These are phyloP conservation scores for Trichomalopsis sarcophagae DNA, from an alignment of 1,140 invertebrate genomes.

Conservation along the genomic window DNA sequence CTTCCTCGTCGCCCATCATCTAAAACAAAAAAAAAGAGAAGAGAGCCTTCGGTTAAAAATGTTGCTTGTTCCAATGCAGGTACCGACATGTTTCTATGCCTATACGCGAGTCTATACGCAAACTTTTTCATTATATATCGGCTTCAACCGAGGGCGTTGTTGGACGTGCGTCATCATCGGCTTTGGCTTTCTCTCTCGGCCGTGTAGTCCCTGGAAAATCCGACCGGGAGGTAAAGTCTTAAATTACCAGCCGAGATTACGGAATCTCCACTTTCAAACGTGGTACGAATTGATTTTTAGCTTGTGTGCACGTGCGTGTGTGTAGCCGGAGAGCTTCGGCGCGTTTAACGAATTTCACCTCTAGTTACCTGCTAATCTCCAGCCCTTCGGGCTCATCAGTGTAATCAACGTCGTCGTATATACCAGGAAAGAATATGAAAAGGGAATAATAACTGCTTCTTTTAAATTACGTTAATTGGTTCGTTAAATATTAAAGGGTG, in stretches of 20 bases:
- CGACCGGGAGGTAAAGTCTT: not conserved
- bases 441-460: not conserved
- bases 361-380: no score
- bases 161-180: not conserved
- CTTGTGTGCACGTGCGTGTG: not conserved
- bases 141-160: not conserved
- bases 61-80: no score
- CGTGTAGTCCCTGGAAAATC: no score
- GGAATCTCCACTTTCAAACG: slow-evolving; percentile 26
- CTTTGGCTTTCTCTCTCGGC: not conserved
- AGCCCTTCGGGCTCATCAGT: not conserved
- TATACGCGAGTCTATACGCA: no score
- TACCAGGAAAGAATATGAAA: not conserved
- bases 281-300: not conserved
- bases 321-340: no score
- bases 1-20: slow-evolving; percentile 50
- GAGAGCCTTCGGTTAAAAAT: not conserved
- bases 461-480: not conserved
- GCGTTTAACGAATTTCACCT: no score
- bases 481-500: no score
- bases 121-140: not conserved
- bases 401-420: not conserved
- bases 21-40: slow-evolving; percentile 6
- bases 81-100: no score
- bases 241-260: slow-evolving; percentile 24